Evolutionary conservation across 1,140 invertebrate genomes (phyloP), one percentile per base, ranked within the genome.

Genomic region (Nebria ingens): DNA sequence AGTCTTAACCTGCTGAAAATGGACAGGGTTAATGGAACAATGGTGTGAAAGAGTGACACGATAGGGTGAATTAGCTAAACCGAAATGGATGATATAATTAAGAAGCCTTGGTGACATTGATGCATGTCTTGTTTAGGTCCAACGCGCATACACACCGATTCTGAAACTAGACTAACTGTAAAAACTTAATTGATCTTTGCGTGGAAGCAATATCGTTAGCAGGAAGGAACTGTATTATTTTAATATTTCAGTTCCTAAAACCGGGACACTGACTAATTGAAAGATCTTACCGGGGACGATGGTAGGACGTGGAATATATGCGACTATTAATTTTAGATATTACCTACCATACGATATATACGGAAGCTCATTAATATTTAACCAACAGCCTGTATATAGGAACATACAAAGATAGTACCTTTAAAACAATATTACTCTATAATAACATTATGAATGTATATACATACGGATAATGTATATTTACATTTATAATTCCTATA

Each of bases 1-100:
- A 11, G 40, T 6, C 17, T 45, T 17, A 45, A 45, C 40, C 40
- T 45, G 40, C 17, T 45, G 40, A 17, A 34, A 34, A 17, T 12
- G 15, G 40, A 45, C 9, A 9, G 40, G 40, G 40, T 12, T 9
- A 45, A 17, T 12, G 15, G 15, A 45, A 6, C 25, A n/a, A 17
- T 17, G 4, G 40, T 45, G 40, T 45, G 17, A 45, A 45, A 45
- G 40, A 45, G 40, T 17, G 17, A 45, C 9, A 45, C 40, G 40
- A 45, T 17, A 45, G 40, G 25, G 40, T 12, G 40, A 45, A 45
- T 45, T 45, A 45, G 40, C 17, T 45, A 45, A 45, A 45, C 9
- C 17, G 17, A 45, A 45, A 45, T 45, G 40, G 17, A 45, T 45
- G 40, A 45, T 17, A 45, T 45, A 45, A 45, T 45, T 45, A 45